phyloP scores from a whole-genome alignment of 2,888 invertebrate genomes.

The Andrena chrysosceles region DNA sequence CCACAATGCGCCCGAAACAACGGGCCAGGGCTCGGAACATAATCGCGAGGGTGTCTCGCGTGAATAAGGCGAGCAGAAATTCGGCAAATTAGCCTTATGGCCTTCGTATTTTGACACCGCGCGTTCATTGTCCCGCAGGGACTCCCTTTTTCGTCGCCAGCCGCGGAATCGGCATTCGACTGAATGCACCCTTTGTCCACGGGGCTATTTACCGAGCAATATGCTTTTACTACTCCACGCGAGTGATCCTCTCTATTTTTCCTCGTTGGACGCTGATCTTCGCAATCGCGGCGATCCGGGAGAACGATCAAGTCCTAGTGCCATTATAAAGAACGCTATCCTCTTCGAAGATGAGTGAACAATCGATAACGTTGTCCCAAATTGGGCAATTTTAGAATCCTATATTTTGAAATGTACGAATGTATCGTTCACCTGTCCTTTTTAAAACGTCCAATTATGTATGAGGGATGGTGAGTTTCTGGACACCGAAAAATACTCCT shows the following conservation, averaged over 20 bases:
- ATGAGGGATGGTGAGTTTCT: neutral
- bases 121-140: conserved; percentile 70
- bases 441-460: neutral
- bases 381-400: neutral
- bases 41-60: conserved; percentile 66
- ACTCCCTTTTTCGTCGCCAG: conserved; percentile 65
- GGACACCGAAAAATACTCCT: neutral
- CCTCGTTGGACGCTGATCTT: conserved; percentile 3
- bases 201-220: conserved; percentile 72
- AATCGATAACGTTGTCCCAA: conserved; percentile 11
- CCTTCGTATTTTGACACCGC: conserved; percentile 82
- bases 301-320: neutral
- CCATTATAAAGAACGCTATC: conserved; percentile 21
- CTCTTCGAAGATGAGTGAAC: neutral
- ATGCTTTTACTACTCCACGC: conserved; percentile 58
- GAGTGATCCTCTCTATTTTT: neutral
- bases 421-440: neutral
- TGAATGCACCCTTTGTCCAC: conserved; percentile 75
- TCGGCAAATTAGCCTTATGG: conserved; percentile 84
- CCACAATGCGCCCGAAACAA: conserved; percentile 64
- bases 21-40: conserved; percentile 31
- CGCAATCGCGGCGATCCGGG: neutral
- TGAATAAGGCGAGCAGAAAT: conserved; percentile 74
- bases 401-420: neutral
- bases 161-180: conserved; percentile 65